A percentile compares a stretch with the other conserved stretches of the same genome.
phyloP scores from a whole-genome alignment of 2,113 vertebrate species.

The Apodemus speciosus region DNA sequence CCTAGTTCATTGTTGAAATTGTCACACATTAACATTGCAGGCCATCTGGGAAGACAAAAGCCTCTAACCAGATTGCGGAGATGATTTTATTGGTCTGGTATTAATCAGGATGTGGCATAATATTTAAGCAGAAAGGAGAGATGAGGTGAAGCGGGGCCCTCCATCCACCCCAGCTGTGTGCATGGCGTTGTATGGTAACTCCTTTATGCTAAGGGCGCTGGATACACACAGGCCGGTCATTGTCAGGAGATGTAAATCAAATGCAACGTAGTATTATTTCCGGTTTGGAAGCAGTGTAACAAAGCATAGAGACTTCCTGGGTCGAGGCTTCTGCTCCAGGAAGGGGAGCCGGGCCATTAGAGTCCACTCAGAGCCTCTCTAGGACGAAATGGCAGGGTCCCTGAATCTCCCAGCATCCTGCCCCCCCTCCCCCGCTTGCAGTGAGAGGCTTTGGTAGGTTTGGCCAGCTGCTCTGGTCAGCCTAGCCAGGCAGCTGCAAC shows the following conservation, averaged over 20 bases:
- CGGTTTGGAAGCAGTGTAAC: conserved; percentile 53
- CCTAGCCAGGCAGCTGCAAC: not conserved
- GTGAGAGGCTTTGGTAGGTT: conserved; percentile 5
- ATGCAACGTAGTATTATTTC: conserved; percentile 79
- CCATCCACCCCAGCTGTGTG: conserved; percentile 75
- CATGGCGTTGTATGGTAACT: conserved; percentile 69
- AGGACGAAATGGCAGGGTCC: conserved; percentile 74
- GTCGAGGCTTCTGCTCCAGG: conserved; percentile 73
- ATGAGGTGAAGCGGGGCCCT: conserved; percentile 86
- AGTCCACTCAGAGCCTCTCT: conserved; percentile 69
- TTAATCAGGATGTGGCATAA: conserved; percentile 91
- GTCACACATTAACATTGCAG: conserved; percentile 92
- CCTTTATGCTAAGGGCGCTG: conserved; percentile 49
- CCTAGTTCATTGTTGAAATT: conserved; percentile 92
- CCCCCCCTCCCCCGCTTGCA: not conserved
- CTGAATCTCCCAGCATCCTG: conserved; percentile 72
- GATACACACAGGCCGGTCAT: conserved; percentile 67
- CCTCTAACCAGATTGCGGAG: conserved; percentile 89
- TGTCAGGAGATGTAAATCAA: conserved; percentile 81
- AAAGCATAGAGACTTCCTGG: conserved; percentile 75
- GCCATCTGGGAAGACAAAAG: conserved; percentile 92
- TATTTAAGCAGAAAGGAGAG: conserved; percentile 89
- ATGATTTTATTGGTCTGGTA: conserved; percentile 91
- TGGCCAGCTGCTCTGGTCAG: conserved; percentile 72
- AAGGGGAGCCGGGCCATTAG: conserved; percentile 67